Conservation (phyloP, 2,113 vertebrate genomes). For the Callithrix jacchus region DNA sequence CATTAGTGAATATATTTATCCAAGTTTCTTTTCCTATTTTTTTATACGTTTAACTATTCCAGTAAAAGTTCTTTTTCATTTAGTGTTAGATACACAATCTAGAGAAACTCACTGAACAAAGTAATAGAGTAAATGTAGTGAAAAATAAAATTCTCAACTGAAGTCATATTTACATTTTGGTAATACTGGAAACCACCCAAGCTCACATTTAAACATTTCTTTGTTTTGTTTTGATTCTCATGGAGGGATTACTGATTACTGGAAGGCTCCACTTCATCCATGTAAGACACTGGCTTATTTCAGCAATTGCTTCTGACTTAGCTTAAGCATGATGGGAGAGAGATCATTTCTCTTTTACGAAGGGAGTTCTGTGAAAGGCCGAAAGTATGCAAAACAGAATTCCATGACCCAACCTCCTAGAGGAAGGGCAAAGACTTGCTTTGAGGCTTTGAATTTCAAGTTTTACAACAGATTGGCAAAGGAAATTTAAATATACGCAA, state of each 20-base stretch:
- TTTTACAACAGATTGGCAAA: conserved; percentile 22
- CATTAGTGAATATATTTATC: not conserved
- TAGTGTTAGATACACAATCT: conserved; percentile 53
- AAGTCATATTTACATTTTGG: conserved; percentile 70
- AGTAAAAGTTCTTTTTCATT: conserved; percentile 46
- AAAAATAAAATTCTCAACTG: conserved; percentile 69
- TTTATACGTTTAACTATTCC: conserved; percentile 33
- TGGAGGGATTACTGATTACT: not conserved
- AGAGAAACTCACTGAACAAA: conserved; percentile 63
- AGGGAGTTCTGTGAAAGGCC: not conserved
- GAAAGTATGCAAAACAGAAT: conserved; percentile 31
- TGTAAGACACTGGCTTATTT: not conserved
- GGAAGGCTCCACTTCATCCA: not conserved
- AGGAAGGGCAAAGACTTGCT: not conserved
- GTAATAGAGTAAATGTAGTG: conserved; percentile 74
- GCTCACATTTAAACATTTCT: conserved; percentile 45
- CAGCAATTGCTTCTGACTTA: conserved; percentile 8
- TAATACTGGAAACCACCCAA: conserved; percentile 65
- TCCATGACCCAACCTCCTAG: not conserved
- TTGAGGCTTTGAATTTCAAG: not conserved
- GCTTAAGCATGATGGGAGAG: not conserved
- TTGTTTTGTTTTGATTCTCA: conserved; percentile 52
- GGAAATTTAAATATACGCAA: not conserved
- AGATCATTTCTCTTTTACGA: conserved; percentile 34
- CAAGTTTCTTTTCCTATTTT: conserved; percentile 3